phyloP scores from a whole-genome alignment of 2,113 vertebrate genomes.

The Channa argus region DNA sequence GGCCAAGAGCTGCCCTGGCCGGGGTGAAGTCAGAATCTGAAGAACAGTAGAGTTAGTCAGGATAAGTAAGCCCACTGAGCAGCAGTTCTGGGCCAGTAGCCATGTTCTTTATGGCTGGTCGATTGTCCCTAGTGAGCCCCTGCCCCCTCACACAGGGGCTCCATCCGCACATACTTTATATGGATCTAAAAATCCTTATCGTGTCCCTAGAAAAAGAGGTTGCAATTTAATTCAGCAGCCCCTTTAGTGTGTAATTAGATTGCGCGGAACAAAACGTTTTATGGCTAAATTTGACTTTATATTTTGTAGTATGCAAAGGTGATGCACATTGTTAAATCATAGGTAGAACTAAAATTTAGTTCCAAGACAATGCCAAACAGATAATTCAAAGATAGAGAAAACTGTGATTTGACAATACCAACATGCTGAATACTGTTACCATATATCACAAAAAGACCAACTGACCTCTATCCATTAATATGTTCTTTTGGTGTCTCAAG shows the following conservation, averaged over 20 bases:
- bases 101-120: slow-evolving; percentile 51
- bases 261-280: neutral
- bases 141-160: slow-evolving; percentile 27
- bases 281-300: neutral
- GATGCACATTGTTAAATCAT: neutral
- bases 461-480: neutral
- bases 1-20: slow-evolving; percentile 57
- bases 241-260: neutral
- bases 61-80: slow-evolving; percentile 58
- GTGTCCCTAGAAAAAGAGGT: slow-evolving; percentile 12
- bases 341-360: too few relatives aligned
- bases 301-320: neutral
- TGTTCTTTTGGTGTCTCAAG: slow-evolving; percentile 14
- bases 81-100: slow-evolving; percentile 56
- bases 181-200: slow-evolving; percentile 32
- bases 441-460: too few relatives aligned
- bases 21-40: slow-evolving; percentile 62
- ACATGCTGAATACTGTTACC: too few relatives aligned
- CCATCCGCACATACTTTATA: slow-evolving; percentile 42
- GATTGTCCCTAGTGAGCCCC: slow-evolving; percentile 28
- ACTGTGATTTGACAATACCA: neutral
- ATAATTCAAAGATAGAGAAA: neutral
- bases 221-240: slow-evolving; percentile 9
- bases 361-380: too few relatives aligned
- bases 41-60: slow-evolving; percentile 72